phyloP scores from a whole-genome alignment of 2,797 vertebrate species.

The Cirrhinus mrigala region DNA sequence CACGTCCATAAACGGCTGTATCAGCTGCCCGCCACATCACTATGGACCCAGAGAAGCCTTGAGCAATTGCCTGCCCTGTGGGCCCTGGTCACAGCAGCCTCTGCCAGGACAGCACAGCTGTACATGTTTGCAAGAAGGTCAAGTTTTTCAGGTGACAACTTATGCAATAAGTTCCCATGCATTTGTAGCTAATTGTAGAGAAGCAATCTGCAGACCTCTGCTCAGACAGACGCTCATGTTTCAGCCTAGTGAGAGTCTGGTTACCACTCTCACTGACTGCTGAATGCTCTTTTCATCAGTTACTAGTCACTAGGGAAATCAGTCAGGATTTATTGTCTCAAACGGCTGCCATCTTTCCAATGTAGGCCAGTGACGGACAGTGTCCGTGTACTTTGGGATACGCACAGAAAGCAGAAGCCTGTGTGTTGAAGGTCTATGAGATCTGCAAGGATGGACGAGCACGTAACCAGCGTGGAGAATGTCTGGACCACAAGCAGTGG shows the following conservation, averaged over 20 bases:
- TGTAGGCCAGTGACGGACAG: conserved; percentile 81
- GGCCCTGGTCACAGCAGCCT: conserved; percentile 81
- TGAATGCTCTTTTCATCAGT: conserved; percentile 61
- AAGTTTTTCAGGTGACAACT: conserved; percentile 85
- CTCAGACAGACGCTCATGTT: conserved; percentile 59
- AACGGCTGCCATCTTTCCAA: neutral
- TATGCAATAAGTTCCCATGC: neutral
- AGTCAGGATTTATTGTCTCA: conserved; percentile 48
- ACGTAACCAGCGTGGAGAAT: conserved; percentile 85
- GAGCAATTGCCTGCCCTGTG: conserved; percentile 80
- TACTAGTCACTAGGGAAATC: conserved; percentile 48
- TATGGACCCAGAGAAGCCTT: conserved; percentile 82
- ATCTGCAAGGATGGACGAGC: conserved; percentile 78
- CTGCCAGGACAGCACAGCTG: conserved; percentile 81
- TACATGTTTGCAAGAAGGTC: conserved; percentile 76
- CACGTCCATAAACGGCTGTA: conserved; percentile 69
- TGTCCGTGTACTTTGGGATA: conserved; percentile 85
- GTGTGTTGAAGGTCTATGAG: conserved; percentile 73
- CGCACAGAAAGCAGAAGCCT: conserved; percentile 65
- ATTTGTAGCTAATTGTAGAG: neutral
- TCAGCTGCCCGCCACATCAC: conserved; percentile 82
- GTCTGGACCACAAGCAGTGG: conserved; percentile 84
- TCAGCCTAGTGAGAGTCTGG: conserved; percentile 55
- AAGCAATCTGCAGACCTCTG: conserved; percentile 48
- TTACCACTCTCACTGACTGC: conserved; percentile 61